Percentiles rank a stretch among this genome's conserved stretches.
Conservation (phyloP, 1,140 invertebrate species). For the Orchestia grillus region DNA sequence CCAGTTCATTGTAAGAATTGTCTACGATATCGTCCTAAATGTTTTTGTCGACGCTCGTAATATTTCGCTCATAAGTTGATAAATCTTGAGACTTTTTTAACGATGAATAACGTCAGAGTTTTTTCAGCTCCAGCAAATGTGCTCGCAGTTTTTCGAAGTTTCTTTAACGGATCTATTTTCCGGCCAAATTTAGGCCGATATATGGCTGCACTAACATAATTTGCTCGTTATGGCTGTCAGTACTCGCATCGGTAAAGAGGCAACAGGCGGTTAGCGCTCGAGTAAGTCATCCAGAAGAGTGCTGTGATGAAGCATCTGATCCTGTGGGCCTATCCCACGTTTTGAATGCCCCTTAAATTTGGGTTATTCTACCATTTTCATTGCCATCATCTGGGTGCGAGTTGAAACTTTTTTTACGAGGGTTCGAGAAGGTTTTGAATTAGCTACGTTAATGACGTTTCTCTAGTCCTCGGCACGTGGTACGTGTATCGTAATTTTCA, state of each 20-base stretch:
- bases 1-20: not conserved
- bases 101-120: not conserved
- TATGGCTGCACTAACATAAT: not conserved
- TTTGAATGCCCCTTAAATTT: no score
- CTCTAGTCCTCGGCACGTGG: no score
- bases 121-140: not conserved
- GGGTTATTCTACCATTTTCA: no score
- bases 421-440: no score
- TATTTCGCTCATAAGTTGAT: not conserved
- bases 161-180: not conserved
- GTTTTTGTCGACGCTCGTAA: no score
- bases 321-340: no score
- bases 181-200: not conserved
- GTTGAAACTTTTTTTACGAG: no score
- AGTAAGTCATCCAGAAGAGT: not conserved
- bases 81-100: not conserved
- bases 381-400: no score
- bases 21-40: no score
- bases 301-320: no score
- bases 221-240: not conserved
- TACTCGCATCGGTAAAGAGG: not conserved
- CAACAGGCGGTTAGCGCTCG: not conserved
- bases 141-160: not conserved
- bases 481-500: no score
- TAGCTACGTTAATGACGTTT: no score